Evolutionary conservation across 1,140 invertebrate species (phyloP).

Genomic region (Sinella curviseta): DNA sequence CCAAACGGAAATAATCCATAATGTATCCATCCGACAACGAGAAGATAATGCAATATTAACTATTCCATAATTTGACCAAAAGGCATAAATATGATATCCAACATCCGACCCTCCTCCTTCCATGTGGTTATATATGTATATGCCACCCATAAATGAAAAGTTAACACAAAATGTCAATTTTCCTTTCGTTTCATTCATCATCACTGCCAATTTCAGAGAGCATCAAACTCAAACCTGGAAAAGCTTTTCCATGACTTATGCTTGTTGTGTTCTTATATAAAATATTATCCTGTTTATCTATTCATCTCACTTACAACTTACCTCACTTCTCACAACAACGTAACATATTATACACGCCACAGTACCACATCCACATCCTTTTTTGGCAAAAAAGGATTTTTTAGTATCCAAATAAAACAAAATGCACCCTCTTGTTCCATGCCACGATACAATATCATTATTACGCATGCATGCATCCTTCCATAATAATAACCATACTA

Average conservation of each 20-base stretch:
- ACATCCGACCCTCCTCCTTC: neutral
- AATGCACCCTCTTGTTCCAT: neutral
- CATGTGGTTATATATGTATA: too few relatives aligned
- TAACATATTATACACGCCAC: neutral
- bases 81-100: neutral
- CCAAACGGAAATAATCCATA: neutral
- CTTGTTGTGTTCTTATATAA: too few relatives aligned
- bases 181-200: too few relatives aligned
- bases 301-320: neutral
- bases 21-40: neutral
- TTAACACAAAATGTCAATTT: too few relatives aligned
- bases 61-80: too few relatives aligned
- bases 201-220: too few relatives aligned
- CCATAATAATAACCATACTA: neutral
- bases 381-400: too few relatives aligned
- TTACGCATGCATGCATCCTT: neutral
- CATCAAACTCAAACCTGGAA: neutral
- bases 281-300: too few relatives aligned
- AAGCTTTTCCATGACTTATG: too few relatives aligned
- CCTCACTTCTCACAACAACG: neutral
- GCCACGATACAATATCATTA: neutral
- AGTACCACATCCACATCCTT: too few relatives aligned
- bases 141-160: neutral
- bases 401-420: too few relatives aligned
- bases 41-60: neutral